These are phyloP conservation scores for Spea multiplicata DNA, from an alignment of 2,113 vertebrate genomes.

Conservation along the genomic window DNA sequence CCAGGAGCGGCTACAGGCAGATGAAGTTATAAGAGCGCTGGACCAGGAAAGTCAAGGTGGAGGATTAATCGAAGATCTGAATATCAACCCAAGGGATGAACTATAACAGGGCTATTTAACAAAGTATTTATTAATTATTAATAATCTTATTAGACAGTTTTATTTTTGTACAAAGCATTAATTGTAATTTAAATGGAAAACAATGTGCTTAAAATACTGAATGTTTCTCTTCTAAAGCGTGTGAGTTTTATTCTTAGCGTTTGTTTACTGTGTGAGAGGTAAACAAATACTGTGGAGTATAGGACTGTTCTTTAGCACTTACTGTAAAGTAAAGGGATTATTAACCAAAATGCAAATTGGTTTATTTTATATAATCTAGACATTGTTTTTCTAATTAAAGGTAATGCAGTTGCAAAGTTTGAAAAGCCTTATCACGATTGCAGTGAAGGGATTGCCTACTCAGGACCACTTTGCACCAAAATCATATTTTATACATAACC, in stretches of 20 bases:
- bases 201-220: slow-evolving; percentile 33
- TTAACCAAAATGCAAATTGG: no score
- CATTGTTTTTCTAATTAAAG: no score
- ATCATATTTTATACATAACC: no score
- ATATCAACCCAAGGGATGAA: slow-evolving; percentile 92
- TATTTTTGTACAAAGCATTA: slow-evolving; percentile 90
- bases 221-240: slow-evolving; percentile 14
- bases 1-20: slow-evolving; percentile 92
- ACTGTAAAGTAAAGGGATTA: no score
- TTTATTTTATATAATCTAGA: no score
- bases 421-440: no score
- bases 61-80: slow-evolving; percentile 55
- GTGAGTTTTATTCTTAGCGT: neutral
- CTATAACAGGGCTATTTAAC: slow-evolving; percentile 72
- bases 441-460: no score
- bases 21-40: slow-evolving; percentile 83
- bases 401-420: no score
- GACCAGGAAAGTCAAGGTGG: slow-evolving; percentile 69
- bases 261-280: no score
- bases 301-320: no score
- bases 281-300: no score
- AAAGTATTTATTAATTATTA: slow-evolving; percentile 90
- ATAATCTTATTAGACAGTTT: slow-evolving; percentile 80
- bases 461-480: no score
- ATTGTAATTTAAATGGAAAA: slow-evolving; percentile 67